Conservation (phyloP, 2,888 invertebrate species). For the Trilocha varians region DNA sequence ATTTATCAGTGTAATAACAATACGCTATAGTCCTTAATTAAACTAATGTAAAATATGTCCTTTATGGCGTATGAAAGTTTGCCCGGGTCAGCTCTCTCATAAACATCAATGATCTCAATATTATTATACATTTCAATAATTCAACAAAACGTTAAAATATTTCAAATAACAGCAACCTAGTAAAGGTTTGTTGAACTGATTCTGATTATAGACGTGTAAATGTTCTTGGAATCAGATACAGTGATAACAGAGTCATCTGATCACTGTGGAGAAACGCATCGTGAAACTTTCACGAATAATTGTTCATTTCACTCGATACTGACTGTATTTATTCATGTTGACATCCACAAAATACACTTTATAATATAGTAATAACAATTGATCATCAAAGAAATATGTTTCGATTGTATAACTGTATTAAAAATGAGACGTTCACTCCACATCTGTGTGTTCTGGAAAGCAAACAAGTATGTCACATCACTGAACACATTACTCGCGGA, state of each 20-base stretch:
- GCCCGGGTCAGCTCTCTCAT: background rate
- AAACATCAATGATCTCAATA: background rate
- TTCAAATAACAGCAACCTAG: background rate
- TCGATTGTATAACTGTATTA: too few species aligned
- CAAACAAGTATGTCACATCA: background rate
- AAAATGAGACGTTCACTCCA: background rate
- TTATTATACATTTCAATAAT: background rate
- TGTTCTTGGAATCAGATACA: background rate
- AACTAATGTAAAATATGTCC: too few species aligned
- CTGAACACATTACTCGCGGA: background rate
- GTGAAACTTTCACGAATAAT: background rate
- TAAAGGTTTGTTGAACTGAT: background rate
- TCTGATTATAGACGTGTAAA: background rate
- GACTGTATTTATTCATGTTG: too few species aligned
- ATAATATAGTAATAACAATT: too few species aligned
- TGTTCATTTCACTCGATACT: too few species aligned
- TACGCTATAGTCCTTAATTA: too few species aligned
- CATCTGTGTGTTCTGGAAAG: background rate
- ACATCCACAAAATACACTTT: too few species aligned
- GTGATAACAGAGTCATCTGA: background rate
- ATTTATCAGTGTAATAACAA: too few species aligned
- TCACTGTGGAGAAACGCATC: background rate
- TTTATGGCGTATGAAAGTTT: too few species aligned
- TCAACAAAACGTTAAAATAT: background rate
- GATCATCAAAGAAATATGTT: too few species aligned